Conservation (phyloP, 2,797 vertebrate genomes). For the Poecilia picta region DNA sequence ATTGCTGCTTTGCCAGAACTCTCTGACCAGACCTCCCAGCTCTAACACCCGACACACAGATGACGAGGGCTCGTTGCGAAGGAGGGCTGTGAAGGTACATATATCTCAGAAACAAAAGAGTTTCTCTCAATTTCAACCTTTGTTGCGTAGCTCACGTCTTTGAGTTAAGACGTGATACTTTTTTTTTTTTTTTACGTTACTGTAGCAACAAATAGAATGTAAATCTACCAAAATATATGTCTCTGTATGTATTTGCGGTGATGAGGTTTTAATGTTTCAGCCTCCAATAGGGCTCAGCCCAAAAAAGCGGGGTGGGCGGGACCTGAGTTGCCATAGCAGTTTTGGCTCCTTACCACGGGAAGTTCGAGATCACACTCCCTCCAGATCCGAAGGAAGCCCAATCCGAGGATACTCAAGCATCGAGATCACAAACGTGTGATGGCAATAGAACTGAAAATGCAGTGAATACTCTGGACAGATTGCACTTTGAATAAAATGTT, state of each 20-base stretch:
- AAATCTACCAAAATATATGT: neutral
- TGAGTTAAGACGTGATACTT: neutral
- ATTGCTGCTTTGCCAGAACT: conserved; percentile 74
- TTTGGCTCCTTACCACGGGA: conserved; percentile 76
- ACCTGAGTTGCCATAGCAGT: conserved; percentile 77
- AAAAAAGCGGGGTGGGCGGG: conserved; percentile 72
- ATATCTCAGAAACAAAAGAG: neutral
- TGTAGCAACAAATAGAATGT: neutral
- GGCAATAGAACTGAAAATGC: conserved; percentile 15
- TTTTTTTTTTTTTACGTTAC: too few species aligned
- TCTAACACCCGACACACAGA: conserved; percentile 67
- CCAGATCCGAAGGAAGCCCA: conserved; percentile 73
- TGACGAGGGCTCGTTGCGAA: conserved; percentile 78
- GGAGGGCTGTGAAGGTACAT: conserved; percentile 77
- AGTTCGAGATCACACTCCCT: conserved; percentile 67
- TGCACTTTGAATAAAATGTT: conserved; percentile 64
- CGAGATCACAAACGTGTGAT: conserved; percentile 84
- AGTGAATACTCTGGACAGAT: conserved; percentile 46
- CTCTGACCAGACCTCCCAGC: conserved; percentile 66
- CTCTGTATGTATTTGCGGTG: neutral
- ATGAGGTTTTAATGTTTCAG: conserved; percentile 57
- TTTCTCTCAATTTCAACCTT: neutral
- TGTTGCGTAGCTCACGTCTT: neutral
- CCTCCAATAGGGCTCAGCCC: conserved; percentile 80
- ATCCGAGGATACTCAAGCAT: conserved; percentile 75